Evolutionary conservation across 2,797 vertebrate genomes (phyloP), one percentile per base, ranked within the genome.

Genomic region (Schizopygopsis pylzovi): DNA sequence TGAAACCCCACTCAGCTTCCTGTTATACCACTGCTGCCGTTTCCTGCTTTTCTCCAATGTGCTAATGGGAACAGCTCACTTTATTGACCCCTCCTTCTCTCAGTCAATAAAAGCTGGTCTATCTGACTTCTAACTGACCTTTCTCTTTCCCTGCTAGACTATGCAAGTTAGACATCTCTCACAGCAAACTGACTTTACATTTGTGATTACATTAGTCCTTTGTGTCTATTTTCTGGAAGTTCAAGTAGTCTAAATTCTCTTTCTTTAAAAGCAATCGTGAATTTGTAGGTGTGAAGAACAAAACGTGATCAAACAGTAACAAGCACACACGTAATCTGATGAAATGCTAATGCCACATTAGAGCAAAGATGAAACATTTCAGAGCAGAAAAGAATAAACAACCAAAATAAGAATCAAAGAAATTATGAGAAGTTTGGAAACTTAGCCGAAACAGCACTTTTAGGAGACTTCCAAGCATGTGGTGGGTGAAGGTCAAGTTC

Each of bases 1-100:
- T 88, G 86, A 92, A 91, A 88, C 67, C 56, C 73, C 88, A 75
- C 45, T 86, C 89, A 90, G 90, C 91, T 92, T 93, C 83, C 91
- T 87, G 68, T 85, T 86, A 83, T 65, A 82, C 84, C 78, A 71
- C 83, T 63, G 71, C 88, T 86, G 79, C 75, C 11, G 65, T 67
- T 89, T 88, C 88, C 88, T 87, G 85, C 75, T 67, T 87, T 89
- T 87, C 84, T 89, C 65, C 45, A 61, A 63, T 49, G 65, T 76
- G 73, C 68, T 70, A 70, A 72, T 63, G 67, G 81, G 83, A 90
- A 86, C 81, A 81, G 75, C 8, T 84, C 84, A 85, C 88, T 92
- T 90, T 90, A 90, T 85, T 87, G 86, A 83, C 78, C 85, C 28
- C 4, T 88, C 87, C 86, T 90, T 89, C 90, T 90, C 81, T 70